Evolutionary conservation across 2,113 vertebrate species (phyloP), one percentile per base, ranked within the genome.

Genomic region (Plestiodon gilberti): DNA sequence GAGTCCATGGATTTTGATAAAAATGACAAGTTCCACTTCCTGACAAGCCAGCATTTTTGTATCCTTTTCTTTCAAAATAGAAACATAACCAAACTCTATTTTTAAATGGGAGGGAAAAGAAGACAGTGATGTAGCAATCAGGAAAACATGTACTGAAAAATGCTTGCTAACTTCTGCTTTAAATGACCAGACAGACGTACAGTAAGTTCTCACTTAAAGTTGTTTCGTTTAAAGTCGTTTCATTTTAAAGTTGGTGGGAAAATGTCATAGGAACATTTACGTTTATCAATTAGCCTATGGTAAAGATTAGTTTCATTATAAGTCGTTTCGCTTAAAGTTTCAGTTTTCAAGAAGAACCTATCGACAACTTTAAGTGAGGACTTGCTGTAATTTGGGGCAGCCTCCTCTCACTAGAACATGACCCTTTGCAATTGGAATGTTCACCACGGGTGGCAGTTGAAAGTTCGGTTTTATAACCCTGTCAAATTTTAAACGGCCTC

Each of bases 381-480:
- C n/a, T n/a, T n/a, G n/a, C n/a, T n/a, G n/a, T 85, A 87, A 94
- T 94, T 87, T 91, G 83, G 90, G 84, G 83, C 89, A 91, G 78
- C 71, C 38, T 90, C 93, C 89, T 90, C 90, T 81, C 86, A 71
- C 91, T 95, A 92, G 93, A 94, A 90, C 18, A 33, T 90, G 94
- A 92, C 91, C 90, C 90, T 89, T 90, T 93, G 61, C 84, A 92
- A 91, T 75, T 83, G 76, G 86, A 93, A 94, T 87, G 83, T 82
- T 90, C 88, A 83, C 90, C 93, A 93, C 76, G 86, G 90, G 93
- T 92, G 91, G 93, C 89, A 93, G 92, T 90, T 93, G 90, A 95
- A 93, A 95, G 93, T 90, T 91, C 94, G 96, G 93, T 75, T 96
- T 95, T 94, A 95, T 95, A 94, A 89, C 84, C 88, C 90, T 1